Evolutionary conservation across 2,113 vertebrate genomes (phyloP).

Genomic region (Tetraodon nigroviridis): DNA sequence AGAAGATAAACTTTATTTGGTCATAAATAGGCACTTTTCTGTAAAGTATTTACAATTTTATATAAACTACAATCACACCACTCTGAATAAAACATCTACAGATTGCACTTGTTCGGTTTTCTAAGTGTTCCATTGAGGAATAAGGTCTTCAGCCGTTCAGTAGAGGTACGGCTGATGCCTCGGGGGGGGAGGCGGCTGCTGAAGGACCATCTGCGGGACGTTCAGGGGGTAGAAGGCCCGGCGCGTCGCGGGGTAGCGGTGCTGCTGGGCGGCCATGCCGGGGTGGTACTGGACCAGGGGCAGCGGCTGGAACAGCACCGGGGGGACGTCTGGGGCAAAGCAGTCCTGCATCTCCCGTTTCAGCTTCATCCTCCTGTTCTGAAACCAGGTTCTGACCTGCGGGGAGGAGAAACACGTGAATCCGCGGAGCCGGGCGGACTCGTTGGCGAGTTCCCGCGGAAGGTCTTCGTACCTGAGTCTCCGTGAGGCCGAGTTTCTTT

Average conservation of each 20-base stretch:
- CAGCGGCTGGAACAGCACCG: conserved; percentile 32
- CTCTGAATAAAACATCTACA: conserved; percentile 28
- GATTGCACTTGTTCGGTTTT: conserved; percentile 40
- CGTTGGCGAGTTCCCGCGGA: fast-evolving
- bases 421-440: not conserved
- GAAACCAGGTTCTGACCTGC: conserved; percentile 87
- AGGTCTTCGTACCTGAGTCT: conserved; percentile 74
- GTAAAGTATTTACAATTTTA: conserved; percentile 35
- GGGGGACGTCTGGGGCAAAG: conserved; percentile 60
- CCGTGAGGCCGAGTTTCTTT: conserved; percentile 72
- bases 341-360: conserved; percentile 81
- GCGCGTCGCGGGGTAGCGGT: conserved; percentile 26
- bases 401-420: not conserved
- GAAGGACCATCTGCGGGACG: conserved; percentile 44
- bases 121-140: conserved; percentile 30
- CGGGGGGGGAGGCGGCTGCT: conserved; percentile 15
- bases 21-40: conserved; percentile 61
- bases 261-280: conserved; percentile 36
- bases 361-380: conserved; percentile 87
- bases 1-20: conserved; percentile 54
- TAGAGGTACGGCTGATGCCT: conserved; percentile 50
- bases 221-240: conserved; percentile 37
- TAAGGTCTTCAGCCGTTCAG: conserved; percentile 32
- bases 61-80: conserved; percentile 37
- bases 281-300: conserved; percentile 49